phyloP scores from a whole-genome alignment of 2,797 vertebrate genomes.

The Anolis apletophallus region DNA sequence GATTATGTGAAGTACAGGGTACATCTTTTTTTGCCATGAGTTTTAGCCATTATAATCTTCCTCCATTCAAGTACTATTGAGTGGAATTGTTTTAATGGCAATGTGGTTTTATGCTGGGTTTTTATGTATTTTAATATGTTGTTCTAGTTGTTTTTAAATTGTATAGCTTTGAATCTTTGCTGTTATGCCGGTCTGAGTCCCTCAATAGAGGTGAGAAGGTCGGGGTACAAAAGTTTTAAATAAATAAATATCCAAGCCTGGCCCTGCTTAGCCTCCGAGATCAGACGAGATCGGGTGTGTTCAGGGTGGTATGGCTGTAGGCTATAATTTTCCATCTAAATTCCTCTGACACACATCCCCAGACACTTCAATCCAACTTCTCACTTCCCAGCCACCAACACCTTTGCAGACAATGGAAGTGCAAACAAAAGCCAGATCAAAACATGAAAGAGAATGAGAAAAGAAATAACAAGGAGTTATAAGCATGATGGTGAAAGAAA shows the following conservation, averaged over 20 bases:
- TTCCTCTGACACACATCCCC: background rate
- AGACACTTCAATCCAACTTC: background rate
- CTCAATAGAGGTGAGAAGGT: too few species aligned
- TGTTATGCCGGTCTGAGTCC: too few species aligned
- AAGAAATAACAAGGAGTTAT: background rate
- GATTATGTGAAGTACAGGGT: background rate
- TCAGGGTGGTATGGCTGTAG: too few species aligned
- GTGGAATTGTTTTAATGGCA: too few species aligned
- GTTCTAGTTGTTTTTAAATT: too few species aligned
- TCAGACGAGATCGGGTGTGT: too few species aligned
- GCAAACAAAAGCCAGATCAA: background rate
- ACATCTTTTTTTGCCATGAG: background rate
- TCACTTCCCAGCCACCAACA: background rate
- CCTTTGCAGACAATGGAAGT: background rate
- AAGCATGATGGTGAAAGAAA: background rate
- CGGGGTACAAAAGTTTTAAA: too few species aligned
- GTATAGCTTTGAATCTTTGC: too few species aligned
- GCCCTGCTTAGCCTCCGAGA: too few species aligned
- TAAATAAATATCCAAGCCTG: too few species aligned
- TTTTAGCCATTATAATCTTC: background rate
- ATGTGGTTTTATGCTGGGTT: too few species aligned
- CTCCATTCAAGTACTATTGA: background rate
- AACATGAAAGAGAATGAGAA: background rate
- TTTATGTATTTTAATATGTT: too few species aligned
- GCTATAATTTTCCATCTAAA: background rate